These are phyloP conservation scores for Tribolium freemani DNA, from an alignment of 2,888 invertebrate species.

Conservation along the genomic window DNA sequence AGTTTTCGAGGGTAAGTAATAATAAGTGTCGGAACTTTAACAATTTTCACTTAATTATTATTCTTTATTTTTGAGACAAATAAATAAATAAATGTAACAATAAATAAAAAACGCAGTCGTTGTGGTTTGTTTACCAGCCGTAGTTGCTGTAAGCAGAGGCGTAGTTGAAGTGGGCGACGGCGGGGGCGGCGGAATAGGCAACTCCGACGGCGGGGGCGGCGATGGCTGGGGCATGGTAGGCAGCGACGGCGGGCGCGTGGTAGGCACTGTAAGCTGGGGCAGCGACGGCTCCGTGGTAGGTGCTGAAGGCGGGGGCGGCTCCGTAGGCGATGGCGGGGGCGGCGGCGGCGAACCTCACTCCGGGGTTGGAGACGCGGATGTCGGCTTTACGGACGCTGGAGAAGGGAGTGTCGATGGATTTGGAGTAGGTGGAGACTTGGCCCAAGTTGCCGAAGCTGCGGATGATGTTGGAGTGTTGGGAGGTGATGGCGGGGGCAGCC, in stretches of 20 bases:
- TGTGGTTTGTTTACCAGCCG: constrained; percentile 39
- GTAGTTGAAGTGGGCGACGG: constrained; percentile 75
- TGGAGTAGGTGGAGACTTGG: constrained; percentile 70
- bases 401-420: constrained; percentile 41
- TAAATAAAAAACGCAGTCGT: not conserved
- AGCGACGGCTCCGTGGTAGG: constrained; percentile 43
- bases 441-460: constrained; percentile 78
- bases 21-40: too few species aligned
- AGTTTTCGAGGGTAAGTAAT: too few species aligned
- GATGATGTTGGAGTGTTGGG: constrained; percentile 74
- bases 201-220: constrained; percentile 65
- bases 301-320: constrained; percentile 32
- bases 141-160: constrained; percentile 58
- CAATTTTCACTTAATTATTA: not conserved
- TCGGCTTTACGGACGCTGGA: constrained; percentile 42
- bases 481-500: constrained; percentile 37
- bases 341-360: constrained; percentile 43
- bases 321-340: constrained; percentile 36
- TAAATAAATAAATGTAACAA: not conserved
- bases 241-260: constrained; percentile 59
- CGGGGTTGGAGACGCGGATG: constrained; percentile 43
- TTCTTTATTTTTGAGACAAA: not conserved
- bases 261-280: constrained; percentile 58
- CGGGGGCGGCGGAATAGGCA: constrained; percentile 74
- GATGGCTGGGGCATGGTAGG: constrained; percentile 56